Percentiles rank a stretch among this genome's conserved stretches.
Evolutionary conservation across 2,797 vertebrate species (phyloP).

Genomic region (Phaenicophaeus curvirostris): DNA sequence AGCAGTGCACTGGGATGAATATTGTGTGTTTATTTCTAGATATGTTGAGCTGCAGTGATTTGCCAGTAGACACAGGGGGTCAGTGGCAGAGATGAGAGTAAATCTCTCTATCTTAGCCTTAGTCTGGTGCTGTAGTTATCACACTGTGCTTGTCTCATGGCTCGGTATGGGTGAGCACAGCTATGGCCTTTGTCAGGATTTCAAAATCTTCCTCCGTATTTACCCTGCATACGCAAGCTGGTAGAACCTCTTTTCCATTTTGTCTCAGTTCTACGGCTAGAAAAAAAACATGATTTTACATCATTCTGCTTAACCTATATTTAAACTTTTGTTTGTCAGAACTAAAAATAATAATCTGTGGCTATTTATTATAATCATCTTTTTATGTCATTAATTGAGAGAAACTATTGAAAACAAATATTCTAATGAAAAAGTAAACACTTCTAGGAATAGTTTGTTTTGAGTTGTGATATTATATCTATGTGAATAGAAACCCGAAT

Average conservation of each 20-base stretch:
- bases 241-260: not conserved
- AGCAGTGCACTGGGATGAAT: not conserved
- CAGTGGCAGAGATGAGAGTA: not conserved
- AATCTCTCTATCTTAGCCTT: not conserved
- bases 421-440: not conserved
- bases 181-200: not conserved
- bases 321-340: not conserved
- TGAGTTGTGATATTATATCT: not conserved
- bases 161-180: not conserved
- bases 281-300: not conserved
- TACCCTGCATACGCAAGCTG: not conserved
- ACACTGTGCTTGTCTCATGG: rapidly evolving
- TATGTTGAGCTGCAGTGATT: not conserved
- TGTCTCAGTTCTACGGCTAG: not conserved
- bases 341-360: not conserved
- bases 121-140: not conserved
- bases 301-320: not conserved
- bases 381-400: not conserved
- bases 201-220: not conserved
- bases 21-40: not conserved
- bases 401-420: not conserved
- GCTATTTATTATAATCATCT: not conserved
- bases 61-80: not conserved
- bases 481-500: not conserved
- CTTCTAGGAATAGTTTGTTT: not conserved